Base-by-base conservation (phyloP, 64 coral and sea anemone genomes). In the Actinia equina region DNA sequence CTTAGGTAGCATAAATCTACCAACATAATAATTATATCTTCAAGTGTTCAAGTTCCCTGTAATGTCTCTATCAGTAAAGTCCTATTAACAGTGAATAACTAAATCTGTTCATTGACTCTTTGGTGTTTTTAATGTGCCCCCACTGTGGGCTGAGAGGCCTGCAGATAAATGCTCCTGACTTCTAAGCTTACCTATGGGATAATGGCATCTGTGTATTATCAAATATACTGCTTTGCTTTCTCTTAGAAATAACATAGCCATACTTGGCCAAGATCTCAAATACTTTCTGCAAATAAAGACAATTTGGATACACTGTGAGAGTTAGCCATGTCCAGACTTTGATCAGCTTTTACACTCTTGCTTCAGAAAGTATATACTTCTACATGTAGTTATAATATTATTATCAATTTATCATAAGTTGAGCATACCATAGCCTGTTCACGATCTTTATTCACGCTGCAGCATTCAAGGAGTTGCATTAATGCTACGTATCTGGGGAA, bases 211-310 rank as follows among this genome's bases (percentile, higher is more conserved):
- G 60, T 26, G 30, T 27, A 42, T 17, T 55, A 10, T 92, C 77
- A 83, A 87, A 92, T 14, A 87, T 17, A 17, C 26, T 19, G 44
- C n/a, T 63, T n/a, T 83, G 84, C 46, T 59, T 87, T 67, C 56
- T 52, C 25, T 17, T 55, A 86, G 71, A 61, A 3, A 92, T 42
- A 41, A 59, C 65, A 45, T 82, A 92, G 18, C 90, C 90, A 87
- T 87, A 87, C 46, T 92, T 83, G 18, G 85, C 77, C 22, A 87
- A 20, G 74, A 92, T 67, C 69, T 92, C 90, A 87, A 92, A 92
- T 52, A 82, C 43, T 82, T 22, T 53, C 90, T 92, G 85, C 27
- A 45, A 81, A 89, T 44, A 89, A 8, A 25, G 18, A 62, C 11
- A 12, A 57, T 5, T 57, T 57, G 0, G 46, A 49, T 49, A 8